Evolutionary conservation across 2,113 vertebrate genomes (phyloP), one percentile per base, ranked within the genome.

Genomic region (Oncorhynchus mykiss): DNA sequence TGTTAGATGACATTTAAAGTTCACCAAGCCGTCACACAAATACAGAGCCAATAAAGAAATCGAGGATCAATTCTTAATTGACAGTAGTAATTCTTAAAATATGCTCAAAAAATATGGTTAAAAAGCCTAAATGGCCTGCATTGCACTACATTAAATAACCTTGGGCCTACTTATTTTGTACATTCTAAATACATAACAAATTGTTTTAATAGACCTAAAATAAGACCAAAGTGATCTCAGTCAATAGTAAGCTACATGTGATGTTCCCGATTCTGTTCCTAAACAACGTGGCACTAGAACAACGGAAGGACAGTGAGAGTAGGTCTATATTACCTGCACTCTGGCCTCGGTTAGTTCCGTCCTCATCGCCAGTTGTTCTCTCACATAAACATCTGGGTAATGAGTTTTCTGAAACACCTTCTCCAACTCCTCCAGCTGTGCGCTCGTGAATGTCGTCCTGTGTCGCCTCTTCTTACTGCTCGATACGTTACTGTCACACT

Each of bases 321-420:
- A 22, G 24, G 29, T 9, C 24, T 7, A 27, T 1, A 25, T 13
- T 94, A 99, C 98, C 97, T 99, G 98, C 29, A 99, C 98, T 87
- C 98, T 93, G 86, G 98, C 98, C 91, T 99, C 98, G 0, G 98
- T 99, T 67, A 99, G 92, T 80, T 99, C 97, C 25, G 98, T 99
- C 87, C 98, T 95, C 90, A 98, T 94, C 82, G 98, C 98, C 72
- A 99, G 95, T 89, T 99, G 98, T 74, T 99, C 98, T 86, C 98
- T 90, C 73, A 98, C 98, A n/a, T 99, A 99, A 5, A 99, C 98
- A 83, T 99, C 98, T 0, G 98, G 98, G 45, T 99, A 99, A 89
- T 99, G 98, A 1, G 98, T 99, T 86, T 99, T 99, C 94, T 99
- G 98, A 85, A 99, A 99, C 12, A 99, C 97, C 80, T 99, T 99